Conservation (phyloP, 2,113 vertebrate genomes). For the Seriola dumerili region DNA sequence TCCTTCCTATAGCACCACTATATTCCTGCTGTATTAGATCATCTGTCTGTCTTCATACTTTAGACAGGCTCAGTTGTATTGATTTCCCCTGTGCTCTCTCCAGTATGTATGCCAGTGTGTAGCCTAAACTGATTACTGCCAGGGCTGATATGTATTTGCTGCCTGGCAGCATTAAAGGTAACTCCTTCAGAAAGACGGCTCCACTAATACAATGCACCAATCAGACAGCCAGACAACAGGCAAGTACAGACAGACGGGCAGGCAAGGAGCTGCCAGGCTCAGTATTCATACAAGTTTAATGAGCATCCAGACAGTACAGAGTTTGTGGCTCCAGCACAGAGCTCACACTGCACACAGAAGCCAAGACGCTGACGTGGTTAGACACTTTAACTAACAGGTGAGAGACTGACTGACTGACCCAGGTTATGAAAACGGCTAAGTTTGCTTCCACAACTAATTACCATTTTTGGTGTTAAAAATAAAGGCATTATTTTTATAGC, state of each 20-base stretch:
- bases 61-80: slow-evolving; percentile 38
- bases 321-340: slow-evolving; percentile 68
- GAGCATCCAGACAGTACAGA: slow-evolving; percentile 78
- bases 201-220: slow-evolving; percentile 59
- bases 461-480: not conserved
- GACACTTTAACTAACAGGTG: slow-evolving; percentile 62
- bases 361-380: slow-evolving; percentile 56
- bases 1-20: slow-evolving; percentile 37
- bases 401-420: slow-evolving; percentile 35
- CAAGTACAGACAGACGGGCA: slow-evolving; percentile 58
- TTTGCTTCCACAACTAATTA: slow-evolving; percentile 30
- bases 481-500: not conserved
- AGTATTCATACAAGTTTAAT: slow-evolving; percentile 86
- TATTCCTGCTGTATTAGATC: slow-evolving; percentile 54
- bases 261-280: slow-evolving; percentile 67
- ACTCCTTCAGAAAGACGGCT: slow-evolving; percentile 51
- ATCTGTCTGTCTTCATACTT: slow-evolving; percentile 43
- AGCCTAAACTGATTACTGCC: slow-evolving; percentile 58
- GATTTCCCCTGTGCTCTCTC: slow-evolving; percentile 43
- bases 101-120: slow-evolving; percentile 47
- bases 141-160: slow-evolving; percentile 55
- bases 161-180: slow-evolving; percentile 53
- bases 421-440: slow-evolving; percentile 8
- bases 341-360: slow-evolving; percentile 54
- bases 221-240: slow-evolving; percentile 58